Conservation (phyloP, 2,797 vertebrate genomes). For the Chaunax sp. region DNA sequence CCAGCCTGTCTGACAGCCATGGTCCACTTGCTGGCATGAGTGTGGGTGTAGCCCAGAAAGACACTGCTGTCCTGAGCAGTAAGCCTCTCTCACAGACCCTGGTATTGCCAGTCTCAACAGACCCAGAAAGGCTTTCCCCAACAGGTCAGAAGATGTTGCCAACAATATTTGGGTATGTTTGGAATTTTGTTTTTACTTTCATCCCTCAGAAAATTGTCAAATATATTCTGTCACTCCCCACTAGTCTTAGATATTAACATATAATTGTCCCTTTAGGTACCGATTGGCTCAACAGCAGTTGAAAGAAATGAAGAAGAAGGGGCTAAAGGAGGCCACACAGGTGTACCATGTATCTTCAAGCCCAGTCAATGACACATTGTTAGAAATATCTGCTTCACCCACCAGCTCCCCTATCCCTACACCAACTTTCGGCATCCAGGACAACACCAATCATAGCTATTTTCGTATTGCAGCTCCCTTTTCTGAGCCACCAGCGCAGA, state of each 20-base stretch:
- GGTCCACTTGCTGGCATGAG: conserved; percentile 61
- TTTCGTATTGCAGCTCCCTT: conserved; percentile 86
- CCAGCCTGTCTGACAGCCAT: conserved; percentile 87
- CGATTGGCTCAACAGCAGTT: conserved; percentile 95
- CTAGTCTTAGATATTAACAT: neutral
- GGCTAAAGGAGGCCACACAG: conserved; percentile 92
- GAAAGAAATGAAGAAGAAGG: conserved; percentile 98
- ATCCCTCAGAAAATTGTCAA: neutral
- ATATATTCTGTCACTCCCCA: neutral
- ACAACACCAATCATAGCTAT: conserved; percentile 74
- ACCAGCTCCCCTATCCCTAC: conserved; percentile 76
- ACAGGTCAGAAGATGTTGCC: conserved; percentile 92
- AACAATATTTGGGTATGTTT: conserved; percentile 89
- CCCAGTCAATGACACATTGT: conserved; percentile 89
- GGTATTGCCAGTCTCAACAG: conserved; percentile 66
- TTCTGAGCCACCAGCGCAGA: conserved; percentile 80
- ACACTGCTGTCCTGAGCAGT: conserved; percentile 73
- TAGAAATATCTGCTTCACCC: conserved; percentile 81
- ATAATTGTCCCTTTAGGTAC: conserved; percentile 76
- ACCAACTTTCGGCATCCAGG: conserved; percentile 56
- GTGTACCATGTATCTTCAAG: conserved; percentile 96
- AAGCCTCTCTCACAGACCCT: conserved; percentile 77
- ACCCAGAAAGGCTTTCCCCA: conserved; percentile 88
- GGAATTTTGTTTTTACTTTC: neutral
- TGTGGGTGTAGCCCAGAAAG: conserved; percentile 53